Evolutionary conservation across 2,113 vertebrate genomes (phyloP), one percentile per base, ranked within the genome.

Genomic region (human): DNA sequence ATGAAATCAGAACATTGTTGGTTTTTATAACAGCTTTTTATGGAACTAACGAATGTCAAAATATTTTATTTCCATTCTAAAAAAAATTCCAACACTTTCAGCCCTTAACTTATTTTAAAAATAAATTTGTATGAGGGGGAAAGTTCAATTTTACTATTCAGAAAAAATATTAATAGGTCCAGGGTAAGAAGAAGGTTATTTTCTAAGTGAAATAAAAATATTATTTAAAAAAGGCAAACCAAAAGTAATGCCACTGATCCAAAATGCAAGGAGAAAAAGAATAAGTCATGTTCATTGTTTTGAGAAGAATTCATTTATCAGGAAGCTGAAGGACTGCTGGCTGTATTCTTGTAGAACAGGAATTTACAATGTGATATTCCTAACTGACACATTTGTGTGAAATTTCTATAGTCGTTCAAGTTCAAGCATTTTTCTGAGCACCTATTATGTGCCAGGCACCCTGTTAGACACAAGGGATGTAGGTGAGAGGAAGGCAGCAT

Each of bases 31-130:
- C 82, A 98, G 35, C 4, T 70, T 97, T 98, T 98, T 97, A 98
- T 96, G 96, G 98, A 97, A 95, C 95, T 97, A 98, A 98, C 97
- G 97, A 98, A 97, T 96, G 96, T 97, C 98, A 97, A 98, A 98
- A 98, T 98, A 97, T 89, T 98, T 98, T 30, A 97, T 97, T 98
- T 97, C 93, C 76, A 68, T 97, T 98, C 88, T 95, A 38, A 94
- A 93, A 89, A 97, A 97, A 98, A 96, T 97, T 96, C 94, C 93
- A 97, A 75, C 92, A 57, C 92, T 97, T 98, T 98, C 95, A 97
- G 90, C 96, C 90, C 97, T 94, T 97, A 97, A 92, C 76, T 94
- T 78, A 96, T 97, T 32, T 92, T 96, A 73, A 92, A 93, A 43
- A 72, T 59, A 92, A 64, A 90, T 94, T 96, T 96, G 94, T 96